Evolutionary conservation across 2,113 vertebrate genomes (phyloP).

Genomic region (Burhinus oedicnemus): DNA sequence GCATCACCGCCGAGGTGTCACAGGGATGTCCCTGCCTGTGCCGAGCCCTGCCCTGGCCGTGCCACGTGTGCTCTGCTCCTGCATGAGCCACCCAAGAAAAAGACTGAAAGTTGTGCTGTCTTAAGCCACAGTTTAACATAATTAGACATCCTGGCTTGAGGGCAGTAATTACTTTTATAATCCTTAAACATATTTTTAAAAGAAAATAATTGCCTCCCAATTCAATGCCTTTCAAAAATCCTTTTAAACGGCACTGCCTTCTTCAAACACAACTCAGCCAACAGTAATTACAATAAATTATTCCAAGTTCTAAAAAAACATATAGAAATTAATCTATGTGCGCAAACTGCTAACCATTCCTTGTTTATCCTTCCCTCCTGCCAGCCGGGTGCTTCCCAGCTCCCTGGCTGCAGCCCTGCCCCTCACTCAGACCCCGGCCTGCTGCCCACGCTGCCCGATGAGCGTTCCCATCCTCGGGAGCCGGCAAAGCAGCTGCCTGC

Average conservation of each 20-base stretch:
- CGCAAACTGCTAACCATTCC: neutral
- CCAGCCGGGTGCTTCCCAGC: neutral
- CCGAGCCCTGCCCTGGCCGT: neutral
- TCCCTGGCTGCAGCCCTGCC: neutral
- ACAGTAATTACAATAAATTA: constrained; percentile 69
- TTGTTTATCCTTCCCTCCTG: neutral
- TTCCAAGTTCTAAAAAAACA: constrained; percentile 35
- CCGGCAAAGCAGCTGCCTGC: neutral
- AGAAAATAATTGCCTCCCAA: constrained; percentile 61
- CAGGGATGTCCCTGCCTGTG: neutral
- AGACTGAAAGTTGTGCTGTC: constrained; percentile 31
- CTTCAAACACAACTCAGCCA: constrained; percentile 66
- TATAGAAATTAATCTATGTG: constrained; percentile 41
- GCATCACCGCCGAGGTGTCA: fast-evolving
- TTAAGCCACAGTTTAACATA: constrained; percentile 63
- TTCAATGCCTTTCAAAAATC: constrained; percentile 66
- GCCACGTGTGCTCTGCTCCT: neutral
- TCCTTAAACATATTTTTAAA: constrained; percentile 60
- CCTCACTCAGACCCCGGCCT: fast-evolving
- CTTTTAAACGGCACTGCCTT: constrained; percentile 41
- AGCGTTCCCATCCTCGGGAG: neutral
- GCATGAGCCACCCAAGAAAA: neutral
- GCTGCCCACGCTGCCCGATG: no score
- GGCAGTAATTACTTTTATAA: constrained; percentile 72
- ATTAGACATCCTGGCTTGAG: constrained; percentile 69